Evolutionary conservation across 92 coral and sea anemone species (phyloP).

Genomic region (Virgularia gustaviana): DNA sequence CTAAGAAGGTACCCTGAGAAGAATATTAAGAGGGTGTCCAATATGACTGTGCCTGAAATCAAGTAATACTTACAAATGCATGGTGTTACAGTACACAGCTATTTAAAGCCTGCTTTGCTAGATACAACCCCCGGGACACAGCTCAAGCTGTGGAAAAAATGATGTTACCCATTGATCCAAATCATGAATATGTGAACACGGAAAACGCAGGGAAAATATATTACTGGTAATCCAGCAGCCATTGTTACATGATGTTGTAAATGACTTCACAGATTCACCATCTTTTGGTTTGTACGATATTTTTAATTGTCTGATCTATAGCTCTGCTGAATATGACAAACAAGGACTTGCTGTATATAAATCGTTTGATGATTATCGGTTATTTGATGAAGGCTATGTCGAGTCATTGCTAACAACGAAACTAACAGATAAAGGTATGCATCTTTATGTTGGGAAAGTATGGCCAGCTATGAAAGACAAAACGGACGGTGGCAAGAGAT

Average conservation of each 20-base stretch:
- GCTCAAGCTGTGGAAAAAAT: slow-evolving; percentile 9
- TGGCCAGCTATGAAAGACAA: slow-evolving; percentile 39
- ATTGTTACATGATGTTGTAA: slow-evolving; percentile 9
- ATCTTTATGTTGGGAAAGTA: slow-evolving; percentile 52
- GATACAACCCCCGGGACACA: too few relatives aligned
- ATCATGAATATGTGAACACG: neutral
- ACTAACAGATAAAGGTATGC: slow-evolving; percentile 47
- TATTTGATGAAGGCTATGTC: slow-evolving; percentile 49
- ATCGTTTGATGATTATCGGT: too few relatives aligned
- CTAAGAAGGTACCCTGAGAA: too few relatives aligned
- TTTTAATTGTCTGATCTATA: too few relatives aligned
- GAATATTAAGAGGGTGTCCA: neutral
- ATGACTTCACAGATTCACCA: slow-evolving; percentile 8
- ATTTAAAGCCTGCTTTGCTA: slow-evolving; percentile 13
- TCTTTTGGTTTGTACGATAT: too few relatives aligned
- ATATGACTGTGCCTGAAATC: neutral
- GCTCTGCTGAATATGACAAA: too few relatives aligned
- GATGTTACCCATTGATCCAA: neutral
- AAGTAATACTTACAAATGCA: slow-evolving; percentile 3
- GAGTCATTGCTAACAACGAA: slow-evolving; percentile 50
- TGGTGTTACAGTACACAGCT: neutral
- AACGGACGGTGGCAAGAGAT: slow-evolving; percentile 47
- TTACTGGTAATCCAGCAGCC: slow-evolving; percentile 6
- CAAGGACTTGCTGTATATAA: too few relatives aligned
- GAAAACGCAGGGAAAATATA: neutral